Evolutionary conservation across 2,113 vertebrate genomes (phyloP).

Genomic region (Scytalopus superciliaris): DNA sequence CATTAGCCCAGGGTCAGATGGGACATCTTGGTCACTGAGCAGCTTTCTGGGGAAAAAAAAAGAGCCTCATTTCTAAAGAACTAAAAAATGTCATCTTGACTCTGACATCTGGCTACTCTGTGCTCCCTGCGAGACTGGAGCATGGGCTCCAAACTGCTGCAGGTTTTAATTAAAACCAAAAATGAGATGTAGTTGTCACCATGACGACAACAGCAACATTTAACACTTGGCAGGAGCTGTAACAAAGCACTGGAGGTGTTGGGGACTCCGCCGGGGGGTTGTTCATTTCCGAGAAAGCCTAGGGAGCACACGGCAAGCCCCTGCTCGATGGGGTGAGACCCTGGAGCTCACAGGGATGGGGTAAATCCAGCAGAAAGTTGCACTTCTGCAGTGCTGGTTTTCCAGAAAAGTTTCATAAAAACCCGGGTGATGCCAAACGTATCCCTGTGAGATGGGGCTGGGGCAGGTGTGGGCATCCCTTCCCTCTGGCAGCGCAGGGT

Average conservation of each 20-base stretch:
- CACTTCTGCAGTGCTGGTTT: not conserved
- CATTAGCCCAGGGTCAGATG: not conserved
- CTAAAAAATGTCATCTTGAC: not conserved
- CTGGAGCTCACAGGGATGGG: rapidly evolving
- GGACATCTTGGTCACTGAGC: not conserved
- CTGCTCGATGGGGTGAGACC: not conserved
- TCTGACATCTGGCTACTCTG: not conserved
- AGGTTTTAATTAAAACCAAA: constrained; percentile 39
- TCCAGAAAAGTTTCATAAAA: not conserved
- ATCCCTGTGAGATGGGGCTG: not conserved
- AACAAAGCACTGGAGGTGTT: constrained; percentile 27
- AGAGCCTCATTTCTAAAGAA: not conserved
- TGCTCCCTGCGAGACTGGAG: not conserved
- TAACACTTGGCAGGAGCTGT: not conserved
- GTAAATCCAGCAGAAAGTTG: not conserved
- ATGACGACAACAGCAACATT: not conserved
- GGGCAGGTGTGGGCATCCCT: not conserved
- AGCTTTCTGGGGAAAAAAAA: not conserved
- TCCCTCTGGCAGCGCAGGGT: rapidly evolving
- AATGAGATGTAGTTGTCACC: not conserved
- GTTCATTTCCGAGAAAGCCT: constrained; percentile 11
- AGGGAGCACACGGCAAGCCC: rapidly evolving
- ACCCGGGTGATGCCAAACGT: not conserved
- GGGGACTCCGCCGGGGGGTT: not conserved
- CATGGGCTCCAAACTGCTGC: not conserved